Evolutionary conservation across 2,888 invertebrate genomes (phyloP), one percentile per base, ranked within the genome.

Genomic region (Drosophila bunnanda): DNA sequence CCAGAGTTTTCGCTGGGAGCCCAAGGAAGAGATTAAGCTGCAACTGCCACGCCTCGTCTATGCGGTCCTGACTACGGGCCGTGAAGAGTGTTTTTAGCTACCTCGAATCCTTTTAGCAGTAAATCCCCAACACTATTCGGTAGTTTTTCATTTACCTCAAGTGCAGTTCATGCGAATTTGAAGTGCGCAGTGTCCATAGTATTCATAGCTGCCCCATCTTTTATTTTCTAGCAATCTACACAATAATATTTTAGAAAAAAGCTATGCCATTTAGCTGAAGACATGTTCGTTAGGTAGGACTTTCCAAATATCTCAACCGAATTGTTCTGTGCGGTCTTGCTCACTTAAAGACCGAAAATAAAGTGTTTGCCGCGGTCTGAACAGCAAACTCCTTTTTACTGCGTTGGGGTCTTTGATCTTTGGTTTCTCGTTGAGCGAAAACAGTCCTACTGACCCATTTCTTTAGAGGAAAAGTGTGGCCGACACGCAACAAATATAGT

Each of bases 1-100:
- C 20, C 30, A 12, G n/a, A 39, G 32, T 54, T n/a, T n/a, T 22
- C 30, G 30, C 30, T 15, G n/a, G 39, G 9, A 32, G 22, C 17
- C 30, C 30, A 6, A 13, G 32, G 12, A 48, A 15, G 20, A 54
- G 38, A 41, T 17, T 39, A 30, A 30, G n/a, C 20, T 32, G 38
- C 30, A 38, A 30, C n/a, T 44, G 12, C 43, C 36, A 44, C 36
- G 43, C 28, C 61, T 59, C 13, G 15, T 28, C 20, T 13, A 25
- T 17, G 30, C 15, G 20, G 20, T 15, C 15, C 20, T 22, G 30
- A 17, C 28, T 28, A 2, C n/a, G 12, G 30, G 13, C 30, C 30
- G 48, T 30, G 32, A 32, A 20, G 32, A 32, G 50, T 52, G 32
- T 34, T 22, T 50, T 32, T 32, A 20, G 32, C 20, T 6, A 8